Evolutionary conservation across 92 coral and sea anemone species (phyloP).

Genomic region (Montipora capitata): DNA sequence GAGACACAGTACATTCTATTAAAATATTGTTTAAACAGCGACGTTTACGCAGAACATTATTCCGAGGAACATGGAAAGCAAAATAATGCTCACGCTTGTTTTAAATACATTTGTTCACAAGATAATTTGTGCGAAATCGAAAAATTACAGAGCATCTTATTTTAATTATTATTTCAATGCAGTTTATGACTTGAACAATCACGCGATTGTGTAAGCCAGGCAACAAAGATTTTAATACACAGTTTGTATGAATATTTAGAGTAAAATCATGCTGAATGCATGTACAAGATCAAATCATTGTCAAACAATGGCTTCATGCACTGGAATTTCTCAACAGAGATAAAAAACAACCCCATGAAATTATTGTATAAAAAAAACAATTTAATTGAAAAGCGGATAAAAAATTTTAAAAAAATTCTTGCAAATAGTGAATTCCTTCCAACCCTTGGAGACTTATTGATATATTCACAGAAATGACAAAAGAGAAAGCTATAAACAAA

Average conservation of each 20-base stretch:
- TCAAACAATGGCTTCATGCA: conserved; percentile 20
- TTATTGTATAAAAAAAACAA: background rate
- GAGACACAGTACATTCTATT: no score
- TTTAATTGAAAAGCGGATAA: background rate
- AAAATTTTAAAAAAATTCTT: background rate
- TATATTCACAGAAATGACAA: background rate
- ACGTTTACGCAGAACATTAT: no score
- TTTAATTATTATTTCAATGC: no score
- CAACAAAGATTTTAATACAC: background rate
- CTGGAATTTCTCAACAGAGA: conserved; percentile 6
- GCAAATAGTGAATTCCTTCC: background rate
- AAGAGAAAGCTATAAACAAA: background rate
- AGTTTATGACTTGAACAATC: no score
- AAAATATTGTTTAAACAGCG: no score
- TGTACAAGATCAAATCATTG: conserved; percentile 24
- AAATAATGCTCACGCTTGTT: no score
- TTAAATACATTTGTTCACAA: no score
- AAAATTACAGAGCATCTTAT: no score
- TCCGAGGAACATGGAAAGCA: no score
- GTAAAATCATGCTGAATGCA: conserved; percentile 39
- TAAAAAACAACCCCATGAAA: background rate
- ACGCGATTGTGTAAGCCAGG: no score
- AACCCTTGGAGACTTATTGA: background rate
- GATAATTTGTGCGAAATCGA: no score
- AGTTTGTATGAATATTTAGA: background rate